phyloP scores from a whole-genome alignment of 2,797 vertebrate species.

The Mareca strepera region DNA sequence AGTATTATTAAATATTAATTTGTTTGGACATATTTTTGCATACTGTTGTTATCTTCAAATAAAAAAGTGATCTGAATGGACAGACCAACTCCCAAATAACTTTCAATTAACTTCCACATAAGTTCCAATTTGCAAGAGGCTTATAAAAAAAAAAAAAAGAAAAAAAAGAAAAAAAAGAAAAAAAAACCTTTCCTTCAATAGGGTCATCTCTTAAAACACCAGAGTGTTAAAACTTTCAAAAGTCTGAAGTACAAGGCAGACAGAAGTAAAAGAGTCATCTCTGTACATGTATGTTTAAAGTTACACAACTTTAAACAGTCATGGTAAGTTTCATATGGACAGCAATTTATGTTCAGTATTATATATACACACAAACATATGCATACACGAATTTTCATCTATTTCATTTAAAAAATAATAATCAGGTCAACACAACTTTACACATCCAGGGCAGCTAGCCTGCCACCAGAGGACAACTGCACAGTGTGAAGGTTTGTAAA shows the following conservation, averaged over 20 bases:
- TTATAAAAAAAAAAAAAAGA: not conserved
- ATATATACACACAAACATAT: not conserved
- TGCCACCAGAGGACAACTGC: not conserved
- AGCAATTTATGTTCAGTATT: not conserved
- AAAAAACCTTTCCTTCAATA: not conserved
- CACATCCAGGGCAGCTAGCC: not conserved
- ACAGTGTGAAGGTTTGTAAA: not conserved
- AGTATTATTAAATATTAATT: not conserved
- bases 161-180: fast-evolving
- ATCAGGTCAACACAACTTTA: not conserved
- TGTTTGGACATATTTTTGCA: not conserved
- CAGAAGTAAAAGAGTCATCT: not conserved
- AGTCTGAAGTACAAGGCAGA: not conserved
- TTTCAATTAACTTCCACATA: not conserved
- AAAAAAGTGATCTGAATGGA: not conserved
- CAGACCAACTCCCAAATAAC: not conserved
- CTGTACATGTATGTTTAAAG: not conserved
- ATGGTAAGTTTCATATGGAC: not conserved
- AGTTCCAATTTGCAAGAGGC: not conserved
- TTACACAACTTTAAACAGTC: not conserved
- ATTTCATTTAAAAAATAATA: not conserved
- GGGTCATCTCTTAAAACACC: not conserved
- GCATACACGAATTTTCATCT: not conserved
- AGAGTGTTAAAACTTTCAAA: not conserved
- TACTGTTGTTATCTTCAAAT: not conserved